These are phyloP conservation scores for Zosterops lateralis DNA, from an alignment of 2,113 vertebrate species.

Conservation along the genomic window DNA sequence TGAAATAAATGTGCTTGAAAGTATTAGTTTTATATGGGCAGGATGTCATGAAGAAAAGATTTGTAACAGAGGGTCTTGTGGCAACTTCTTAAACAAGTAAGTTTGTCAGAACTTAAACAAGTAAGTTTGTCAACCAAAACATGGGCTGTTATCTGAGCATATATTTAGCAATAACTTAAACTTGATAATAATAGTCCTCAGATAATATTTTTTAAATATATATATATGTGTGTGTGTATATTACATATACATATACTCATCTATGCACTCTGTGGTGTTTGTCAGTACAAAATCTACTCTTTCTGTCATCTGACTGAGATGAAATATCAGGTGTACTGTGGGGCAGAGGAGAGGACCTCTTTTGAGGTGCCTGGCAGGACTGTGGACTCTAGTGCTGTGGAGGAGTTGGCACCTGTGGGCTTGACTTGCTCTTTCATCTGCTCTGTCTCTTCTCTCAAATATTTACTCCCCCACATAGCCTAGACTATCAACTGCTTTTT, in stretches of 20 bases:
- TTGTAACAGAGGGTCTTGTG: not conserved
- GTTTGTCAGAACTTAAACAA: not conserved
- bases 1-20: not conserved
- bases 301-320: not conserved
- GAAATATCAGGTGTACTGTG: not conserved
- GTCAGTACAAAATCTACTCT: not conserved
- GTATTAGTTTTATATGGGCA: not conserved
- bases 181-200: not conserved
- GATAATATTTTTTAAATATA: not conserved
- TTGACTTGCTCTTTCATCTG: not conserved
- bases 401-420: not conserved
- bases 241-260: rapidly evolving
- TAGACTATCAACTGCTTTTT: not conserved
- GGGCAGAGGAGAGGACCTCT: not conserved
- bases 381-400: not conserved
- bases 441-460: not conserved
- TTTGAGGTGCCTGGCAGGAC: not conserved
- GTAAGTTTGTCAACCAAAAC: not conserved
- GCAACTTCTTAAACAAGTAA: not conserved
- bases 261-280: not conserved
- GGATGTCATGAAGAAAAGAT: not conserved
- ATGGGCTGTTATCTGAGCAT: not conserved
- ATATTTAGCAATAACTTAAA: not conserved
- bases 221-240: no score
- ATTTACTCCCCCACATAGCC: not conserved